Conservation (phyloP, 2,888 invertebrate genomes). For the Rotaria macrura region DNA sequence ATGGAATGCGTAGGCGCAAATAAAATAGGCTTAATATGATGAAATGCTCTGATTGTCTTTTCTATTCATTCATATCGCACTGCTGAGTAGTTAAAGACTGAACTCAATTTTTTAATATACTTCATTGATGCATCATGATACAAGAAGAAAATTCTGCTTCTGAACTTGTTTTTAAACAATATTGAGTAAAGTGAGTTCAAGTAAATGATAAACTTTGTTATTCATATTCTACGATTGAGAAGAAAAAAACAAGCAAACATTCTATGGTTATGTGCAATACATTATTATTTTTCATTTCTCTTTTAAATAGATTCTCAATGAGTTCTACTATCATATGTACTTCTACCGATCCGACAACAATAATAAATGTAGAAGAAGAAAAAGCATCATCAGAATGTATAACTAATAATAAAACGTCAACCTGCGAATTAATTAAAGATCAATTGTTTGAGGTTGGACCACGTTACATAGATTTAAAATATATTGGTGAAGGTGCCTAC, state of each 20-base stretch:
- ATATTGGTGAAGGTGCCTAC: constrained; percentile 98
- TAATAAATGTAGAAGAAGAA: not conserved
- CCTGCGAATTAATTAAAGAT: constrained; percentile 19
- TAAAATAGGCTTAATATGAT: not conserved
- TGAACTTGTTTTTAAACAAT: not conserved
- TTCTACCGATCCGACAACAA: not conserved
- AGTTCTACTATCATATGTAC: not conserved
- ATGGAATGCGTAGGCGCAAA: not conserved
- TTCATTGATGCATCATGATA: not conserved
- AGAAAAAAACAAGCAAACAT: no score
- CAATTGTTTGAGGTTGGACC: constrained; percentile 52
- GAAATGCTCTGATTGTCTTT: not conserved
- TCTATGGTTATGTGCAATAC: no score
- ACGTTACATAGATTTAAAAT: constrained; percentile 80
- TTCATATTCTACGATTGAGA: no score
- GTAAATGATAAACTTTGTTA: not conserved
- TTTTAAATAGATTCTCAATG: not conserved
- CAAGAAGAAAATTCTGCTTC: not conserved
- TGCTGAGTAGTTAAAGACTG: not conserved
- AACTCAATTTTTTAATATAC: not conserved
- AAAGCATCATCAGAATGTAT: not conserved
- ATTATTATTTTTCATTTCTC: not conserved
- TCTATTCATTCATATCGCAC: not conserved
- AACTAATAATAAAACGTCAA: not conserved
- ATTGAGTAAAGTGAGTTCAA: not conserved